Base-by-base conservation (phyloP, 2,113 vertebrate species). In the Phaethornis superciliosus region DNA sequence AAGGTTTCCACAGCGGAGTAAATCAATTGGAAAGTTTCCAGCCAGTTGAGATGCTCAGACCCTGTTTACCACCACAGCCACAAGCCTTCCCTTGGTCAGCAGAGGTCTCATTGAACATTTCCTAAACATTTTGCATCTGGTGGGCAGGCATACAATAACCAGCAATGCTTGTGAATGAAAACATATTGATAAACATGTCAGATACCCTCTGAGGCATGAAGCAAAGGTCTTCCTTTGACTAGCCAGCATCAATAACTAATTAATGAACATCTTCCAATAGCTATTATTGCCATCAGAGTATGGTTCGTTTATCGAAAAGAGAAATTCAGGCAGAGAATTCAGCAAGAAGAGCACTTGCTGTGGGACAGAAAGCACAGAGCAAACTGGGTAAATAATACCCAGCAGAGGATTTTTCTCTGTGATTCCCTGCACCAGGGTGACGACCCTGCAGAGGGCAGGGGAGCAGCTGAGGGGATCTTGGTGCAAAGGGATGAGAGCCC, bases 61-160 rank as follows among this genome's bases (percentile, higher is more conserved):
- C 46, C n/a, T 88, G 2, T 9, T 26, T 24, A 18, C 19, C 35
- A 35, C 6, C 37, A 14, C 0, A 0, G 51, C n/a, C 44, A 78
- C 19, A 40, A 46, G 9, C 7, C 27, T 22, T 37, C 24, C n/a
- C 55, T 26, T 21, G 27, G 24, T 35, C 55, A 60, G 44, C 6
- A 44, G 59, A n/a, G 27, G 21, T 37, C 69, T 77, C 54, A 8
- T 62, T 15, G 55, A 64, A 81, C 28, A 69, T 32, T 54, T 74
- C 32, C 51, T 54, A 19, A 52, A 26, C 27, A 10, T 7, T 20
- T 60, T 58, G 32, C 42, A 42, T 37, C 35, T 60, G 44, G 22
- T 26, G 32, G 72, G 62, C 55, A 65, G 46, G 72, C 49, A 17
- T 23, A 51, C 24, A 49, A 65, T 37, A 30, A 12, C 40, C 56